A percentile compares a stretch with the other conserved stretches of the same genome.
Evolutionary conservation across 2,888 invertebrate genomes (phyloP).

Genomic region (Folsomia manolachei): DNA sequence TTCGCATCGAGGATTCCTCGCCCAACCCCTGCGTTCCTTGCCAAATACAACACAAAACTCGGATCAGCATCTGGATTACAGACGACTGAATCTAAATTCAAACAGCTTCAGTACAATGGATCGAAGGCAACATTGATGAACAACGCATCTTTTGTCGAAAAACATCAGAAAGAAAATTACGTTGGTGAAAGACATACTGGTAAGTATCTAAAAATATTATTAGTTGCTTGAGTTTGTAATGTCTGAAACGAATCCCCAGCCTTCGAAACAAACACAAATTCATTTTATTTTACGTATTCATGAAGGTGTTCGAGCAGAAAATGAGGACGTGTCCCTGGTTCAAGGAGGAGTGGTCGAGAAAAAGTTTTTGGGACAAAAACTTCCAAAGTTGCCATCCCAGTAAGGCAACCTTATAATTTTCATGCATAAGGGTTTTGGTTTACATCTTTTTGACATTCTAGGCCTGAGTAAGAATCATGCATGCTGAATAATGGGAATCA

Average conservation of each 20-base stretch:
- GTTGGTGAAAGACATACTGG: slow-evolving; percentile 32
- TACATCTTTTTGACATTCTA: too few species aligned
- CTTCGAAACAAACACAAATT: not conserved
- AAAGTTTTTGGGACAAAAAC: too few species aligned
- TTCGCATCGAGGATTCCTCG: slow-evolving; percentile 5
- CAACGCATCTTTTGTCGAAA: slow-evolving; percentile 16
- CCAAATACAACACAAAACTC: not conserved
- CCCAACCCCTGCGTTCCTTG: not conserved
- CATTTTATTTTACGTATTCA: slow-evolving; percentile 26
- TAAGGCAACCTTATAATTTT: too few species aligned
- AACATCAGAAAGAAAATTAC: slow-evolving; percentile 24
- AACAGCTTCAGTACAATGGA: slow-evolving; percentile 20
- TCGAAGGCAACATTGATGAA: slow-evolving; percentile 18
- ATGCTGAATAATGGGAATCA: too few species aligned
- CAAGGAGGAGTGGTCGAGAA: slow-evolving; percentile 26
- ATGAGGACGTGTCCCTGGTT: slow-evolving; percentile 33
- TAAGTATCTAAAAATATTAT: not conserved
- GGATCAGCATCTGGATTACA: slow-evolving; percentile 20
- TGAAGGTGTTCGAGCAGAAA: slow-evolving; percentile 32
- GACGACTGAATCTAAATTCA: slow-evolving; percentile 13
- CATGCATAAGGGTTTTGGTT: too few species aligned
- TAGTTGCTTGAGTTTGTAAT: not conserved
- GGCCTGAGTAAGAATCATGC: too few species aligned
- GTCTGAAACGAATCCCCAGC: not conserved
- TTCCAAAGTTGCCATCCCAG: too few species aligned